Conservation (phyloP, 2,113 vertebrate species). For the Coptodon bakossiorum region DNA sequence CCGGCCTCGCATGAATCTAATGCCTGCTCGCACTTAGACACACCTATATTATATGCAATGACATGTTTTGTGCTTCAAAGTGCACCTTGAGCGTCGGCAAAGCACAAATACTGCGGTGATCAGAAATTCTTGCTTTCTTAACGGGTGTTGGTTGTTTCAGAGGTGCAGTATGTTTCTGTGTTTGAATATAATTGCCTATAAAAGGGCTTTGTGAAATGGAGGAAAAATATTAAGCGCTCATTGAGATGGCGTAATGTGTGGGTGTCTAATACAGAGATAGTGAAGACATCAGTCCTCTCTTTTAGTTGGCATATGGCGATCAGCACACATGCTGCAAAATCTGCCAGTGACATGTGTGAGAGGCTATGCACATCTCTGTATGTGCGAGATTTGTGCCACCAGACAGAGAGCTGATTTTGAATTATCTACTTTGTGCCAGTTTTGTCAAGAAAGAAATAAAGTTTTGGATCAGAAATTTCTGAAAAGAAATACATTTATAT, state of each 20-base stretch:
- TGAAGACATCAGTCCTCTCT: slow-evolving; percentile 42
- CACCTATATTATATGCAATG: background rate
- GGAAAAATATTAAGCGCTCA: background rate
- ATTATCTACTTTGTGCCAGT: background rate
- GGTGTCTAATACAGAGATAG: slow-evolving; percentile 32
- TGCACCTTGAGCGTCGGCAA: background rate
- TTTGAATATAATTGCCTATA: background rate
- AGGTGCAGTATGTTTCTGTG: background rate
- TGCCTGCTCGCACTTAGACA: background rate
- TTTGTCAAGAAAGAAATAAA: background rate
- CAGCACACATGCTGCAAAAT: slow-evolving; percentile 53
- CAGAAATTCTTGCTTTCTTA: background rate
- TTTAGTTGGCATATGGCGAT: slow-evolving; percentile 61
- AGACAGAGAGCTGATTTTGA: slow-evolving; percentile 5
- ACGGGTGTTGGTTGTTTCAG: background rate
- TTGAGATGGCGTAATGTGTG: slow-evolving; percentile 9
- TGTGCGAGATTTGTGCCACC: slow-evolving; percentile 11
- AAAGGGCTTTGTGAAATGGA: background rate
- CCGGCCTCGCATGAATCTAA: background rate
- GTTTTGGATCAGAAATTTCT: background rate
- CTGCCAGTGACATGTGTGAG: slow-evolving; percentile 55
- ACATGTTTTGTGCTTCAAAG: background rate
- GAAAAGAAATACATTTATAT: background rate
- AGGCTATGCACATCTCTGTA: slow-evolving; percentile 29
- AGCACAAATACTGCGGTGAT: background rate